Evolutionary conservation across 2,113 vertebrate genomes (phyloP), one percentile per base, ranked within the genome.

Genomic region (Xenotilapia flavipinnis): DNA sequence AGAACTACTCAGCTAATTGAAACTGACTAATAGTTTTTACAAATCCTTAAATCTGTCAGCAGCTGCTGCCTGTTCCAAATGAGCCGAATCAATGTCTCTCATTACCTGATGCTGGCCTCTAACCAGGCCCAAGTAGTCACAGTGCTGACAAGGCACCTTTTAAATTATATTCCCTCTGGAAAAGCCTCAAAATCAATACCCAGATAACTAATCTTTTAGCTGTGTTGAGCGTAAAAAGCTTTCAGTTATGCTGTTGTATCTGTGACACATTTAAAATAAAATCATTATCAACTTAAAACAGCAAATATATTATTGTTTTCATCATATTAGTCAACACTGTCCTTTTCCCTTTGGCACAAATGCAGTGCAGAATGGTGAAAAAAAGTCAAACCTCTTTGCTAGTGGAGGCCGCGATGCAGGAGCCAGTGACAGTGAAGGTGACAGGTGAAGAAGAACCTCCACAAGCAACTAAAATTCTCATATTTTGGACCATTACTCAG

Each of bases 381-480:
- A 21, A 42, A 73, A 26, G 17, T 38, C 90, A 87, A 84, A 98
- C 98, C 97, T 99, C 96, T 96, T 96, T 97, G 56, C 86, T 87
- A 1, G 92, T 87, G 1, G 97, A 92, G 7, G 87, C 88, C 10
- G 58, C 82, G 21, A 97, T 89, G 17, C 98, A 98, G 86, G 95
- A 93, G 21, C 97, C 98, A 1, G 95, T 93, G 62, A 98, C 94
- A 1, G 96, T 97, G 9, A 99, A 96, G n/a, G 1, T 93, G 8
- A 98, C 62, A 0, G 96, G 87, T 3, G 82, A 92, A 15, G 81
- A 91, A 6, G 89, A 87, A 14, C 96, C 56, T 97, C 96, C 79
- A 98, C 95, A 86, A 89, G 91, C 98, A 98, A 6, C 40, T 60
- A 45, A 98, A 62, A 33, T 95, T 96, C 81, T 97, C 95, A 11